phyloP scores from a whole-genome alignment of 2,888 invertebrate genomes.

The Cryptophagus acutangulus region DNA sequence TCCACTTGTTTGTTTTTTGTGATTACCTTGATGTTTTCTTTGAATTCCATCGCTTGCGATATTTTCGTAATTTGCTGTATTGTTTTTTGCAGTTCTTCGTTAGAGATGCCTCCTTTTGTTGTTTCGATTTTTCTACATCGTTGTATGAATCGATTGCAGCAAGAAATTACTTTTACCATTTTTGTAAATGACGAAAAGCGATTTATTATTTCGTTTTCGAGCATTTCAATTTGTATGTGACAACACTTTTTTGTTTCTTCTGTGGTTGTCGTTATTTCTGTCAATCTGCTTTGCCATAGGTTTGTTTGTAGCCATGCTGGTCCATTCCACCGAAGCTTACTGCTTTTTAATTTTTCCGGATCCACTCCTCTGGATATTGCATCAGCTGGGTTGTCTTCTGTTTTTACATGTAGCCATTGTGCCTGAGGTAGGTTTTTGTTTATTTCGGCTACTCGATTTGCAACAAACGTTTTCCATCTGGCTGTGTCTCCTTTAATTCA shows the following conservation, averaged over 20 bases:
- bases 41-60: neutral
- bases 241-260: no score
- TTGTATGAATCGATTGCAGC: slow-evolving; percentile 7
- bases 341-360: slow-evolving; percentile 7
- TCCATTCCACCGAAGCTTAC: slow-evolving; percentile 15
- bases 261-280: no score
- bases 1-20: neutral
- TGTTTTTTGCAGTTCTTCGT: neutral
- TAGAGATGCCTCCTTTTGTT: neutral
- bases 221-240: neutral
- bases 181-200: slow-evolving; percentile 1
- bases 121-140: neutral
- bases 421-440: no score
- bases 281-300: no score
- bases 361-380: slow-evolving; percentile 13
- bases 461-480: slow-evolving; percentile 13
- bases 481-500: slow-evolving; percentile 14
- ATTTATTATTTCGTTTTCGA: neutral
- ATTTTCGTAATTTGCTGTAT: neutral
- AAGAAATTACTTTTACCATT: slow-evolving; percentile 6
- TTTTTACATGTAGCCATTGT: no score
- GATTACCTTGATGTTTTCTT: neutral
- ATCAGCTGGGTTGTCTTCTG: slow-evolving; percentile 19
- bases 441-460: slow-evolving; percentile 16
- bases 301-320: no score